Conservation (phyloP, 2,888 invertebrate genomes). For the Aromia moschata region DNA sequence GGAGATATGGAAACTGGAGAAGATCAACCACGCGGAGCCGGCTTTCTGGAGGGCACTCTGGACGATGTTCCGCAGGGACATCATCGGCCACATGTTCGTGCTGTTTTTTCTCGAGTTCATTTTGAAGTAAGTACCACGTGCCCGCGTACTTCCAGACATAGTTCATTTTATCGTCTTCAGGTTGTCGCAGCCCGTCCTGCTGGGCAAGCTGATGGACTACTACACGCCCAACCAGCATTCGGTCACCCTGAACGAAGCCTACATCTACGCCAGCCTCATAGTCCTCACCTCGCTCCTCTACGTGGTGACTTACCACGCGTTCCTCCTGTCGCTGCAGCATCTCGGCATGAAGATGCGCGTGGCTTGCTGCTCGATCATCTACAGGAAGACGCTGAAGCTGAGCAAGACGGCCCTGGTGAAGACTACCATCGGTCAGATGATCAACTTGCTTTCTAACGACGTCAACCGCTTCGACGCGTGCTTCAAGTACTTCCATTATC, state of each 20-base stretch:
- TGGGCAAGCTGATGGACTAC: slow-evolving; percentile 50
- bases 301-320: slow-evolving; percentile 75
- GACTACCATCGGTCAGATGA: slow-evolving; percentile 75
- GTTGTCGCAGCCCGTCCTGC: slow-evolving; percentile 49
- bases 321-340: slow-evolving; percentile 86
- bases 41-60: slow-evolving; percentile 52
- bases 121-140: slow-evolving; percentile 52
- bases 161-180: too few relatives aligned
- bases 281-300: slow-evolving; percentile 66
- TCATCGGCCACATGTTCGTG: slow-evolving; percentile 47
- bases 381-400: slow-evolving; percentile 75
- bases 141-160: too few relatives aligned
- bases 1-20: slow-evolving; percentile 52
- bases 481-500: slow-evolving; percentile 79
- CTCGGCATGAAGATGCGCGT: slow-evolving; percentile 85
- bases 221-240: slow-evolving; percentile 45
- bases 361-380: slow-evolving; percentile 68
- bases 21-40: slow-evolving; percentile 45
- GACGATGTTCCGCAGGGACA: slow-evolving; percentile 51
- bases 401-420: slow-evolving; percentile 85
- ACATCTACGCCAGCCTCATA: slow-evolving; percentile 46
- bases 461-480: slow-evolving; percentile 87
- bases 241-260: slow-evolving; percentile 43
- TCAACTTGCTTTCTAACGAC: slow-evolving; percentile 78
- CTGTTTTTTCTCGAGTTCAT: slow-evolving; percentile 50